A percentile compares a stretch with the other conserved stretches of the same genome.
These are phyloP conservation scores for Apotomis betuletana DNA, from an alignment of 2,888 invertebrate species.

Conservation along the genomic window DNA sequence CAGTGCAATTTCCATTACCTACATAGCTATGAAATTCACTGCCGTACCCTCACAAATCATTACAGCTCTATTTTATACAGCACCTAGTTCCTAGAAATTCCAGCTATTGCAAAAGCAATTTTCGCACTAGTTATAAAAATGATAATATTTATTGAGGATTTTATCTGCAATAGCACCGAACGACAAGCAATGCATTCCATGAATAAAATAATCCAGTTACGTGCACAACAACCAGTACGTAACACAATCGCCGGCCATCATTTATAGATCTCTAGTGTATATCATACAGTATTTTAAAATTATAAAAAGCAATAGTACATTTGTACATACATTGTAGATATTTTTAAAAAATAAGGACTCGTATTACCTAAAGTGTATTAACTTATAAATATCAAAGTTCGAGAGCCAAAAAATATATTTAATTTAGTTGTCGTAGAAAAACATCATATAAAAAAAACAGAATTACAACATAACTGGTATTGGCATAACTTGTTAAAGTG, in stretches of 20 bases:
- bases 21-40: no score
- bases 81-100: not conserved
- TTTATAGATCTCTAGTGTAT: constrained; percentile 1
- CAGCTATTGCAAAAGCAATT: constrained; percentile 14
- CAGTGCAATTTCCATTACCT: no score
- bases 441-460: no score
- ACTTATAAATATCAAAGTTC: no score
- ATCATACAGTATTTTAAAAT: not conserved
- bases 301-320: not conserved
- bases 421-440: no score
- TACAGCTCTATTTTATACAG: no score
- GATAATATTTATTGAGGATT: constrained; percentile 27
- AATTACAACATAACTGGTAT: no score
- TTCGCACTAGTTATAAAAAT: constrained; percentile 11
- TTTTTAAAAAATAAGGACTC: no score
- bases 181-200: constrained; percentile 22
- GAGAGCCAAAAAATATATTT: no score
- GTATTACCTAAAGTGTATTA: no score
- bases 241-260: not conserved
- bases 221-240: not conserved
- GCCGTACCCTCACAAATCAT: no score
- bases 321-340: not conserved
- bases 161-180: constrained; percentile 26
- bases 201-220: constrained; percentile 13
- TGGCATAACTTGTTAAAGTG: no score